A percentile compares a stretch with the other conserved stretches of the same genome.
Evolutionary conservation across 2,888 invertebrate species (phyloP).

Genomic region (Gymnocheta viridis): DNA sequence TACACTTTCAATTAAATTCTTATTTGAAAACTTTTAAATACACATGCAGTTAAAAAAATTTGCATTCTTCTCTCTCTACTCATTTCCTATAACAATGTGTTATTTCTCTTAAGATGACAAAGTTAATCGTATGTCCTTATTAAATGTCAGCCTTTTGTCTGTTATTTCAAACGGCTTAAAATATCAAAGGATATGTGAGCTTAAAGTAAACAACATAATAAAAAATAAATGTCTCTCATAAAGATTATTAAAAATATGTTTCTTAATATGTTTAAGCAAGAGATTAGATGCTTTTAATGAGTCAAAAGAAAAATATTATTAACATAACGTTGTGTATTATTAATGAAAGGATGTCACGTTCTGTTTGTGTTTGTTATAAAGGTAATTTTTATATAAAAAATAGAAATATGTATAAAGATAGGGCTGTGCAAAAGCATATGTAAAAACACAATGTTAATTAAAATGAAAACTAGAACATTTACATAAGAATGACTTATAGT

Average conservation of each 20-base stretch:
- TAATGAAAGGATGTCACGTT: slow-evolving; percentile 67
- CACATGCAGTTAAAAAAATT: no score
- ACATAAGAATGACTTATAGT: slow-evolving; percentile 3
- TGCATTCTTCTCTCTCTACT: background rate
- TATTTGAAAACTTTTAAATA: no score
- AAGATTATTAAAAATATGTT: slow-evolving; percentile 42
- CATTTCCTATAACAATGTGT: background rate
- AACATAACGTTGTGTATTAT: slow-evolving; percentile 47
- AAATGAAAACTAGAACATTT: slow-evolving; percentile 48
- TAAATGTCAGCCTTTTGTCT: slow-evolving; percentile 50
- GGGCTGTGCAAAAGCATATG: background rate
- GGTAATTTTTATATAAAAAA: slow-evolving; percentile 28
- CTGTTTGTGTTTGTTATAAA: slow-evolving; percentile 56
- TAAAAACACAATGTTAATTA: slow-evolving; percentile 44
- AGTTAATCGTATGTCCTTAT: slow-evolving; percentile 58
- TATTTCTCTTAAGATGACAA: slow-evolving; percentile 15
- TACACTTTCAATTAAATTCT: no score
- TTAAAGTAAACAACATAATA: slow-evolving; percentile 53
- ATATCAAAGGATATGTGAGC: slow-evolving; percentile 69
- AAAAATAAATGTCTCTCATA: slow-evolving; percentile 42
- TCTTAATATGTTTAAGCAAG: slow-evolving; percentile 55
- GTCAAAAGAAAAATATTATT: slow-evolving; percentile 64
- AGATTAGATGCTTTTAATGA: slow-evolving; percentile 62
- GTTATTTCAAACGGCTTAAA: slow-evolving; percentile 54
- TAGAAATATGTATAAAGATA: background rate